Percentiles rank a stretch among this genome's conserved stretches.
These are phyloP conservation scores for Oceanodroma tethys DNA, from an alignment of 2,113 vertebrate genomes.

Conservation along the genomic window DNA sequence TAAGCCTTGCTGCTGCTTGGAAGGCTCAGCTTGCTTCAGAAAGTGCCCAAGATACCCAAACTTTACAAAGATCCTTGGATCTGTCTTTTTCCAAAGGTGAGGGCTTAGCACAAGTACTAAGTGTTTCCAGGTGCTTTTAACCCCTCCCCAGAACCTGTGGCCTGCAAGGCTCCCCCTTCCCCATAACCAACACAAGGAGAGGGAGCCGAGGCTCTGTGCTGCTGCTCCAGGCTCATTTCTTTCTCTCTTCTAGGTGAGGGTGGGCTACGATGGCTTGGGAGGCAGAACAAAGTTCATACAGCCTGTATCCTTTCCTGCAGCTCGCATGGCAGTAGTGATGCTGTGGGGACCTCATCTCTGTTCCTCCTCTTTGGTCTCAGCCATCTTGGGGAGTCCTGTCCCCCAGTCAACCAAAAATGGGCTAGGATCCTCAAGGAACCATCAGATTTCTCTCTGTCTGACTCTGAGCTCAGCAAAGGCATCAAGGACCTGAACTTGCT, in stretches of 20 bases:
- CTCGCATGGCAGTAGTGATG: not conserved
- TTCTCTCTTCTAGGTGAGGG: constrained; percentile 78
- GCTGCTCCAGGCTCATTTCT: not conserved
- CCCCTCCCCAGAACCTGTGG: not conserved
- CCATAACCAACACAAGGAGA: not conserved
- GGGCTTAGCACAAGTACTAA: not conserved
- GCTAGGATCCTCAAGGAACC: not conserved
- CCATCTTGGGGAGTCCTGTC: not conserved
- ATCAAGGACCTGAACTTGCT: not conserved
- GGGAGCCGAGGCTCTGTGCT: not conserved
- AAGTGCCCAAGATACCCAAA: not conserved
- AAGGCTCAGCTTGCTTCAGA: not conserved
- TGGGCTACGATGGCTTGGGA: constrained; percentile 90
- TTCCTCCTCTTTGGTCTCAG: not conserved
- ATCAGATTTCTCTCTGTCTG: not conserved
- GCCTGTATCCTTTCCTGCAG: constrained; percentile 88
- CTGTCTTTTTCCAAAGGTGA: not conserved
- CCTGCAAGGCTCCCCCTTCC: not conserved
- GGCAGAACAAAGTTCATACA: constrained; percentile 93
- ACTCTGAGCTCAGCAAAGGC: not conserved
- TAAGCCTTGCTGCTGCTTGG: not conserved
- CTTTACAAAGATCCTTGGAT: not conserved
- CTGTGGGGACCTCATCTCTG: not conserved
- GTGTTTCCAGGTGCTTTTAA: not conserved
- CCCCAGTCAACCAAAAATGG: not conserved